Base-by-base conservation (phyloP, 2,797 vertebrate genomes). In the Bradypodion ventrale region DNA sequence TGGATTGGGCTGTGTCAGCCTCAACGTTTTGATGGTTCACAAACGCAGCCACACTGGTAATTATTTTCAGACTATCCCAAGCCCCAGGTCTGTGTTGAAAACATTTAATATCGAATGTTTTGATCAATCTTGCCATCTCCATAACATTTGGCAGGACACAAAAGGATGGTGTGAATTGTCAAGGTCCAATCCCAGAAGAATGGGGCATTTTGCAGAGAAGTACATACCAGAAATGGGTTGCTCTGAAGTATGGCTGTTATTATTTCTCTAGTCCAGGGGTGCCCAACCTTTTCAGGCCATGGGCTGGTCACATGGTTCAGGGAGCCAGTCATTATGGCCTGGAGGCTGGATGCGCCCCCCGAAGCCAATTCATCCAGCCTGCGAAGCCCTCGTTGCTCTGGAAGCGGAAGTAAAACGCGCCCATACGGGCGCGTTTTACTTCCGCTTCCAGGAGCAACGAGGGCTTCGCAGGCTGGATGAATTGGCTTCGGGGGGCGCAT, bases 1-100 rank as follows among this genome's bases (percentile, higher is more conserved):
- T 88, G 98, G 98, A 90, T 94, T 99, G 94, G 96, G 97, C 95
- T 99, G 98, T 95, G 97, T 99, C 93, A 98, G 98, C 95, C 97
- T 98, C 94, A 99, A 99, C 85, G 98, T 99, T 80, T 95, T 99
- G 95, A 97, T 99, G 95, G 98, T 99, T 92, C 98, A 99, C 94
- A 98, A 99, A 84, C 97, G 98, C 93, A 99, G 98, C 94, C 98
- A 99, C 94, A 99, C 98, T 68, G 98, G 98, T 99, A 95, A 97
- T 96, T 95, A 95, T 89, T 89, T 82, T 85, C 91, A 37, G 69
- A 29, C 89, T 84, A 32, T 88, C 21, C 19, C 83, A 93, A 87
- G 82, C 83, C 66, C 82, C 76, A 89, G 75, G 82, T 86, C 86
- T 73, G 75, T 80, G 19, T 83, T 83, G 78, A 78, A 86, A 90